Conservation (phyloP, 2,888 invertebrate genomes). For the Mycogona germanica region DNA sequence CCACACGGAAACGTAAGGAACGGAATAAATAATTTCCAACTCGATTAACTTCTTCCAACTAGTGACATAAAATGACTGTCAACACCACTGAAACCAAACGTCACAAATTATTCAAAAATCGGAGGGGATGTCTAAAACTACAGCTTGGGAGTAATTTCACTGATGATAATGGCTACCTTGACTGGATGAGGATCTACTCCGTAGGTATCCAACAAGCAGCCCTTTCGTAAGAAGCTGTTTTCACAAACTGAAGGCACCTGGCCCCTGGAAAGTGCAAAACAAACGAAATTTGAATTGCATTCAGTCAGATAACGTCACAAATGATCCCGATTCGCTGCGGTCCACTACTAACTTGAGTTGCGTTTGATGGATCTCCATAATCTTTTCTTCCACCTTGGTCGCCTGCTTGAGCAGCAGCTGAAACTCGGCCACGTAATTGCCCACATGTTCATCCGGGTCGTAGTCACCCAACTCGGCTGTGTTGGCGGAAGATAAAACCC, state of each 20-base stretch:
- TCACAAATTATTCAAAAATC: too few species aligned
- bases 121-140: neutral
- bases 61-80: too few species aligned
- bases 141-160: too few species aligned
- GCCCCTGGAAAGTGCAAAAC: constrained; percentile 42
- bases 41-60: too few species aligned
- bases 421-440: constrained; percentile 82
- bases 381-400: constrained; percentile 78
- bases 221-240: constrained; percentile 78
- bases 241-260: constrained; percentile 80
- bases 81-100: too few species aligned
- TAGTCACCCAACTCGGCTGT: constrained; percentile 91
- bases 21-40: too few species aligned
- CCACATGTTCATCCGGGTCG: constrained; percentile 72
- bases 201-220: constrained; percentile 86
- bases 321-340: neutral
- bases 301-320: neutral
- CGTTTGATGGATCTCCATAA: constrained; percentile 80
- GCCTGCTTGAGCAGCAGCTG: constrained; percentile 87
- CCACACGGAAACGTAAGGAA: too few species aligned
- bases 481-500: constrained; percentile 6
- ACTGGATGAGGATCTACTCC: constrained; percentile 97
- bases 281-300: neutral
- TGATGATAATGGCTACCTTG: constrained; percentile 58
- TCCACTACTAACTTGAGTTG: constrained; percentile 46